Base-by-base conservation (phyloP, 2,113 vertebrate species). In the Campylomormyrus numenius region DNA sequence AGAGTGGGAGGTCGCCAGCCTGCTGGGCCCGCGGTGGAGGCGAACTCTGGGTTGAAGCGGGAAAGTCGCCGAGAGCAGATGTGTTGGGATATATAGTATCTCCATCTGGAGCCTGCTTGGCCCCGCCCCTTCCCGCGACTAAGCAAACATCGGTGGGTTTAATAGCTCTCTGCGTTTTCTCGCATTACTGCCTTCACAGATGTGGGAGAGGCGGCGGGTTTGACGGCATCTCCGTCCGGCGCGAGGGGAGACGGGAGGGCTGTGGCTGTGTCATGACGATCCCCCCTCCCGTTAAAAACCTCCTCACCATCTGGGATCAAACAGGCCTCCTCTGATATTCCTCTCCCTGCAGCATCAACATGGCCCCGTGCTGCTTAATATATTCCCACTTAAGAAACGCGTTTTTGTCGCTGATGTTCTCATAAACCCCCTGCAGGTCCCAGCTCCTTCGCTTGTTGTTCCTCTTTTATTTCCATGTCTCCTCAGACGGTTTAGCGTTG, bases 341-440 rank as follows among this genome's bases (percentile, higher is more conserved):
- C 10, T 19, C 48, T 24, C 89, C 89, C 88, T 87, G 39, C 84
- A 90, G 91, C 90, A 39, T 86, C 42, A 85, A 83, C 89, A 74
- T 70, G 17, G 31, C 19, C 77, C 39, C 80, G 21, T 91, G 49
- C 85, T 45, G 39, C 80, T 70, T 70, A 27, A 74, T 45, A 50
- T 27, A 58, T 88, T 66, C 88, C 89, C 53, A 80, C n/a, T 27
- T 27, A 31, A 48, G n/a, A 49, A 86, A 31, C 5, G 15, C 2
- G 15, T 91, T 90, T 89, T 86, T 42, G 50, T 31, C 56, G 53
- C 91, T 90, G 89, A 91, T 90, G 48, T 92, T 88, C 85, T 70
- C 86, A 90, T 89, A 85, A 91, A 88, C 31, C 52, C 35, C 89
- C 90, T 77, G 49, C 17, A 90, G 89, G 88, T 88, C 85, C 77